Base-by-base conservation (phyloP, 1,140 invertebrate genomes). In the Drosophila busckii region DNA sequence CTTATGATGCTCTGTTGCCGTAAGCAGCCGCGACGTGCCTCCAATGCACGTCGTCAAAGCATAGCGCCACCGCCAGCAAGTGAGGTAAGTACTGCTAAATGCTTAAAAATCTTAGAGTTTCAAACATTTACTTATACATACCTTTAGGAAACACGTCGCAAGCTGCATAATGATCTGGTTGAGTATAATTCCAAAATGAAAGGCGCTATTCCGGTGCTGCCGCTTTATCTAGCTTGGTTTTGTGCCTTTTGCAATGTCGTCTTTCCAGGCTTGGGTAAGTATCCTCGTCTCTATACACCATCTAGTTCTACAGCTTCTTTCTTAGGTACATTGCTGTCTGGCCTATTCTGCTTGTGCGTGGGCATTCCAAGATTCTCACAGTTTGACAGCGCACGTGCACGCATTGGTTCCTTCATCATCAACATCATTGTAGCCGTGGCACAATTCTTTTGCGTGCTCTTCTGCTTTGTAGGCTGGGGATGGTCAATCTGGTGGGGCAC, bases 401-500 rank as follows among this genome's bases (percentile, higher is more conserved):
- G 94, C 59, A 89, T 96, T 29, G 93, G 90, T 19, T 88, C 94
- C 3, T 92, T 96, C 55, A 90, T 95, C 48, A 93, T 97, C 17
- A 95, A 98, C 89, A 86, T 95, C 8, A 89, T 96, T 58, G 94
- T 98, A 23, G 96, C 95, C 0, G 88, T 93, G 12, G 92, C 93
- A 20, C 97, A 98, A 88, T 89, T 96, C 37, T 97, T 97, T 88
- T 97, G 96, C 2, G 94, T 98, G n/a, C 90, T 97, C 13, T 98
- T 98, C 88, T 94, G 96, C 56, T 91, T 98, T 4, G 96, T 98
- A 17, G 97, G 97, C 2, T 98, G 97, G 97, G 96, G 97, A 56
- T 98, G 97, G 97, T 97, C 96, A 19, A 93, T 98, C 41, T 97
- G 95, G 91, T 98, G 97, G 97, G 97, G 96, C 10, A 92, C 96